Conservation (phyloP, 2,888 invertebrate genomes). For the Caenorhabditis wallacei region DNA sequence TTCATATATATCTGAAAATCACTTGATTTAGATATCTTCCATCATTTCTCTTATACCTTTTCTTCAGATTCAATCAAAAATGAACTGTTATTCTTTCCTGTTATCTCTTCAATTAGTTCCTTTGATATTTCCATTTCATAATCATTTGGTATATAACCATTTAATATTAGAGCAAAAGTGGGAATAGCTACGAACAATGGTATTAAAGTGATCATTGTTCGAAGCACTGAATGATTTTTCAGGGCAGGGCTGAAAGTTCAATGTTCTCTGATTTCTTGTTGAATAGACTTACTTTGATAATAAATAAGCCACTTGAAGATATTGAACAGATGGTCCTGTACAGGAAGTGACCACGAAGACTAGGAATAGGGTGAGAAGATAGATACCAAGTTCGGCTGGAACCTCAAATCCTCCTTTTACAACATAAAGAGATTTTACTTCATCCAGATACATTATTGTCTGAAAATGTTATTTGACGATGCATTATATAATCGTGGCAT, state of each 20-base stretch:
- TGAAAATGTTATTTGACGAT: slow-evolving; percentile 26
- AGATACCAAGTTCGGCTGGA: slow-evolving; percentile 12
- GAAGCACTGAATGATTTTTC: slow-evolving; percentile 25
- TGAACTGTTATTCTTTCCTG: slow-evolving; percentile 12
- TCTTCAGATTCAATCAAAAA: slow-evolving; percentile 43
- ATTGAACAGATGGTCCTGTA: slow-evolving; percentile 42
- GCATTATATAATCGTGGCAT: too few species aligned
- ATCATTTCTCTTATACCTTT: slow-evolving; percentile 4
- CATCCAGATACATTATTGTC: slow-evolving; percentile 40
- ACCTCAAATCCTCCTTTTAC: slow-evolving; percentile 46
- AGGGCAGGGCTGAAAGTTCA: slow-evolving; percentile 23
- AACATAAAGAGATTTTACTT: slow-evolving; percentile 48
- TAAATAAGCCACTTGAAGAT: slow-evolving; percentile 39
- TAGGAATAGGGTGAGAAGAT: slow-evolving; percentile 33
- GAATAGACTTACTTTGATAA: slow-evolving; percentile 35
- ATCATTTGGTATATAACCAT: slow-evolving; percentile 30
- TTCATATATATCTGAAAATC: slow-evolving; percentile 12
- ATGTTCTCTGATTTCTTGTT: too few species aligned
- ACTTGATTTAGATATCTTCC: neutral
- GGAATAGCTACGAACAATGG: slow-evolving; percentile 45
- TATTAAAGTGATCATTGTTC: slow-evolving; percentile 30
- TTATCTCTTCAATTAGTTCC: slow-evolving; percentile 28
- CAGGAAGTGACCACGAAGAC: slow-evolving; percentile 46
- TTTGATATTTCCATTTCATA: slow-evolving; percentile 39
- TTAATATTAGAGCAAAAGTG: slow-evolving; percentile 9